Evolutionary conservation across 2,888 invertebrate species (phyloP).

Genomic region (Vandiemenella viatica): DNA sequence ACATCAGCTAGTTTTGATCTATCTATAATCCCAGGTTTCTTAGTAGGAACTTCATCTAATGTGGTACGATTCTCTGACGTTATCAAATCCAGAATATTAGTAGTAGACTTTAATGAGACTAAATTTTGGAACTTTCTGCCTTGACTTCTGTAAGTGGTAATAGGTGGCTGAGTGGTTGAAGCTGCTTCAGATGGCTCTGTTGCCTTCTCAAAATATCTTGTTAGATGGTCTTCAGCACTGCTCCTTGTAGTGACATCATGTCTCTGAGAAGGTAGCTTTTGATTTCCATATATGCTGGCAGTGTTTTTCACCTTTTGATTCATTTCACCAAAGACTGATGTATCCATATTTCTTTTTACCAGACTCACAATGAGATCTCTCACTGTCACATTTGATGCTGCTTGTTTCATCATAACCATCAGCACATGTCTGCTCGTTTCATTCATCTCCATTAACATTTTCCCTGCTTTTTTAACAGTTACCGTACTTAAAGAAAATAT

Average conservation of each 20-base stretch:
- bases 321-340: too few species aligned
- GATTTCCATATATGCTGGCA: too few species aligned
- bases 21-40: too few species aligned
- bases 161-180: constrained; percentile 4
- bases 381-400: constrained; percentile 33
- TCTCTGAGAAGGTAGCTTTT: too few species aligned
- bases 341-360: too few species aligned
- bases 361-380: constrained; percentile 55
- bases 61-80: constrained; percentile 2
- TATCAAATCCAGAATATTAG: neutral
- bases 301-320: too few species aligned
- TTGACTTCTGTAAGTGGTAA: constrained; percentile 13
- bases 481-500: constrained; percentile 1
- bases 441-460: constrained; percentile 60
- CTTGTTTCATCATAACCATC: constrained; percentile 56
- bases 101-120: neutral
- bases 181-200: constrained; percentile 11
- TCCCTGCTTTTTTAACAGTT: constrained; percentile 39
- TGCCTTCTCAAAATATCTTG: too few species aligned
- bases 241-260: constrained; percentile 37
- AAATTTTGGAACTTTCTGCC: constrained; percentile 16
- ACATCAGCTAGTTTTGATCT: too few species aligned
- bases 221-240: neutral
- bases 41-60: constrained; percentile 18
- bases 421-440: constrained; percentile 57